Percentiles rank a stretch among this genome's conserved stretches.
phyloP scores from a whole-genome alignment of 2,113 vertebrate species.

The Butastur rufipennis region DNA sequence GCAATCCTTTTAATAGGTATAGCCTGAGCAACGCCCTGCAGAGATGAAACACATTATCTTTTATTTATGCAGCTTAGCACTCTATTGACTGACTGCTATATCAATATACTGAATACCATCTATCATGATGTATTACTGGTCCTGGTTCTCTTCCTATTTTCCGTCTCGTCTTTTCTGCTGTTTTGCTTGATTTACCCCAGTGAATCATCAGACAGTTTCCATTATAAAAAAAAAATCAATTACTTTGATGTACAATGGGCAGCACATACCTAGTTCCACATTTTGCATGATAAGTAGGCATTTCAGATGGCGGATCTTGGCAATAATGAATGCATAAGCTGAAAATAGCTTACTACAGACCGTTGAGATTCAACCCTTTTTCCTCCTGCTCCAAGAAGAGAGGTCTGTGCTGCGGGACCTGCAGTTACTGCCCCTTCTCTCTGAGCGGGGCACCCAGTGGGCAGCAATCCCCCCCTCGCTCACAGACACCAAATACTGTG shows the following conservation, averaged over 20 bases:
- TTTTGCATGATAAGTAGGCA: background rate
- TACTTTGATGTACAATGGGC: background rate
- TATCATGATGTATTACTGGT: background rate
- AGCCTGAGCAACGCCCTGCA: constrained; percentile 8
- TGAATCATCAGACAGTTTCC: constrained; percentile 10
- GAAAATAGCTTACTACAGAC: background rate
- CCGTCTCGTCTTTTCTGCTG: background rate
- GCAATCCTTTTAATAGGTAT: background rate
- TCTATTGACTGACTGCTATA: constrained; percentile 1
- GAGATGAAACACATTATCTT: constrained; percentile 23
- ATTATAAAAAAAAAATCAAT: constrained; percentile 37
- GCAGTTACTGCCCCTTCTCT: background rate
- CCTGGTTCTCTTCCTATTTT: constrained; percentile 5
- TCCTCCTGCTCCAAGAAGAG: background rate
- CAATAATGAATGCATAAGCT: background rate
- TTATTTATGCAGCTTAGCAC: constrained; percentile 21
- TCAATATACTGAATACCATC: background rate
- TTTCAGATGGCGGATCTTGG: background rate
- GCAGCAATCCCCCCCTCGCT: background rate
- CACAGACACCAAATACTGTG: background rate
- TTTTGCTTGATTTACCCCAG: constrained; percentile 20
- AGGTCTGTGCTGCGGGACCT: background rate
- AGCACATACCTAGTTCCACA: background rate
- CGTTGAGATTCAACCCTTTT: background rate
- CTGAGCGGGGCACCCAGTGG: background rate